Evolutionary conservation across 2,888 invertebrate species (phyloP).

Genomic region (Tenthredo distinguenda): DNA sequence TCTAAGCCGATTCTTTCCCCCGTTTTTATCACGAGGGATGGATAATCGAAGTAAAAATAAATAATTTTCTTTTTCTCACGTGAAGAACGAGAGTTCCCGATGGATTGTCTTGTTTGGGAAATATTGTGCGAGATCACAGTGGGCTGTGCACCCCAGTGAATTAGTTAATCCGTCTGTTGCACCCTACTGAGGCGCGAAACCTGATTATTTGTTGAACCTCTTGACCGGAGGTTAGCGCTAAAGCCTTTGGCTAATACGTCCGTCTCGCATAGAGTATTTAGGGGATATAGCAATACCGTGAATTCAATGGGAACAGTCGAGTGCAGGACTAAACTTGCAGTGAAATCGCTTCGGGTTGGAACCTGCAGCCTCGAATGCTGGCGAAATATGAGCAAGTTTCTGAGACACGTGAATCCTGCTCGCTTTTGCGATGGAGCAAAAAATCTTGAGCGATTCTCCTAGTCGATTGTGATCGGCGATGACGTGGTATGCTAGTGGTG

Average conservation of each 20-base stretch:
- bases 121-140: neutral
- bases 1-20: neutral
- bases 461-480: neutral
- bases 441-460: neutral
- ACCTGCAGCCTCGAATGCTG: neutral
- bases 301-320: neutral
- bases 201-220: neutral
- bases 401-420: neutral
- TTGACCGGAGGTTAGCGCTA: neutral
- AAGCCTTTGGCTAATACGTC: neutral
- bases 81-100: neutral
- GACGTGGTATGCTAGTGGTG: neutral
- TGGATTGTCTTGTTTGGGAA: neutral
- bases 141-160: neutral
- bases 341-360: neutral
- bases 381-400: neutral
- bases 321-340: slow-evolving; percentile 2
- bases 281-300: neutral
- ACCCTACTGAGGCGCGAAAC: neutral
- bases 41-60: neutral
- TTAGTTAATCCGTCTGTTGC: slow-evolving; percentile 1
- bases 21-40: neutral
- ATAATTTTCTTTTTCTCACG: too few species aligned
- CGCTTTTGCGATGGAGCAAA: neutral
- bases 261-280: neutral